Evolutionary conservation across 2,888 invertebrate genomes (phyloP).

Genomic region (Arrhopalites spinosus): DNA sequence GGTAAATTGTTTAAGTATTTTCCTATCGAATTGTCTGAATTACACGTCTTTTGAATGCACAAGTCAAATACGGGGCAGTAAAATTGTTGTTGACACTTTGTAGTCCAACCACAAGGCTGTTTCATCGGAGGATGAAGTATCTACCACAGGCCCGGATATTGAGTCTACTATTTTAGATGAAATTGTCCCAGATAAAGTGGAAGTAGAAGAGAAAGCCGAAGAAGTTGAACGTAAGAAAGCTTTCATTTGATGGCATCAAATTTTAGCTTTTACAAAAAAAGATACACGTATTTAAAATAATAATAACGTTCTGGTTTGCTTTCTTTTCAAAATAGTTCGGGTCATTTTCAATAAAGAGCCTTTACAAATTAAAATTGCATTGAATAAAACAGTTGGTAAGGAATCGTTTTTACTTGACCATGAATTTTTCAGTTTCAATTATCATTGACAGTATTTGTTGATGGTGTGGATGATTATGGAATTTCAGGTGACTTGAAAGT

Average conservation of each 20-base stretch:
- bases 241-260: no score
- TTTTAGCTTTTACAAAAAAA: no score
- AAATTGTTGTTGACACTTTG: no score
- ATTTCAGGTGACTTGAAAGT: slow-evolving; percentile 47
- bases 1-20: background rate
- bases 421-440: background rate
- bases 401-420: background rate
- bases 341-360: slow-evolving; percentile 51
- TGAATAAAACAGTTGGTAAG: slow-evolving; percentile 48
- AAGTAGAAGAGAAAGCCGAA: background rate
- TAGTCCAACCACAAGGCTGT: background rate
- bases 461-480: background rate
- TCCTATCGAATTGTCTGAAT: no score
- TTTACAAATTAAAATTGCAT: slow-evolving; percentile 43
- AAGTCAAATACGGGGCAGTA: no score
- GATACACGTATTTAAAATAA: no score
- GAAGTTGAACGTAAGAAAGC: background rate
- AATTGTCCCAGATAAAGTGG: background rate
- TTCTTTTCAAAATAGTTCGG: slow-evolving; percentile 32
- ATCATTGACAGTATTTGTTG: background rate
- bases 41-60: no score
- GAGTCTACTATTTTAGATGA: no score
- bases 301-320: no score
- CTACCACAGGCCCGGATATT: background rate
- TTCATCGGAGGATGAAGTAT: background rate